Evolutionary conservation across 2,113 vertebrate species (phyloP), one percentile per base, ranked within the genome.

Genomic region (Sterna hirundo): DNA sequence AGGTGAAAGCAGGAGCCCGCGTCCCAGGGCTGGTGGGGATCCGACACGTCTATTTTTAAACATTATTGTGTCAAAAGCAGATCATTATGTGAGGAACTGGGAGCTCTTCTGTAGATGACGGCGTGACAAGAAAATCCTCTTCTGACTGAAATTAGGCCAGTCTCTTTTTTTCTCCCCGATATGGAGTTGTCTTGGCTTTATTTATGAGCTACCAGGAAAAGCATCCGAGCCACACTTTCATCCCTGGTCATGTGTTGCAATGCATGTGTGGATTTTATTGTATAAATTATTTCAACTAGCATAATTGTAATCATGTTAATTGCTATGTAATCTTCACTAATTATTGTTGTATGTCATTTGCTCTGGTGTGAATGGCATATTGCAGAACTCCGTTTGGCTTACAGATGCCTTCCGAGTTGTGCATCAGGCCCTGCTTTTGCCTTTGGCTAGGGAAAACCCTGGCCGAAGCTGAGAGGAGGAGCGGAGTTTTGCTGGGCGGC

Each of bases 311-410:
- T 98, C 97, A 98, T 97, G 97, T 97, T 98, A 98, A 98, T 98
- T 98, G 98, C 97, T 97, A 62, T 98, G 97, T 97, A 98, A 98
- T 98, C 97, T 97, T 92, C 62, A 4, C 97, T 98, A 98, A 98
- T 98, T 98, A 97, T 97, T 98, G 98, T 98, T 98, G 98, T 98
- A 88, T 98, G 97, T 98, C 97, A 97, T 98, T 98, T 98, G 97
- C 97, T 96, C 94, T 96, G 97, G 97, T 97, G 95, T 94, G 66
- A 96, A 94, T 96, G 97, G 97, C 97, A 76, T 94, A 91, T 94
- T 97, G 95, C 97, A 88, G 94, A 96, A 82, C 88, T 95, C 71
- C 14, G 0, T 36, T 95, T 96, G 96, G 97, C 97, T 97, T 46
- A 66, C 95, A 80, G 94, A 96, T 57, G 81, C 81, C 74, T 88